Conservation (phyloP, 2,797 vertebrate genomes). For the Danio kyathit region DNA sequence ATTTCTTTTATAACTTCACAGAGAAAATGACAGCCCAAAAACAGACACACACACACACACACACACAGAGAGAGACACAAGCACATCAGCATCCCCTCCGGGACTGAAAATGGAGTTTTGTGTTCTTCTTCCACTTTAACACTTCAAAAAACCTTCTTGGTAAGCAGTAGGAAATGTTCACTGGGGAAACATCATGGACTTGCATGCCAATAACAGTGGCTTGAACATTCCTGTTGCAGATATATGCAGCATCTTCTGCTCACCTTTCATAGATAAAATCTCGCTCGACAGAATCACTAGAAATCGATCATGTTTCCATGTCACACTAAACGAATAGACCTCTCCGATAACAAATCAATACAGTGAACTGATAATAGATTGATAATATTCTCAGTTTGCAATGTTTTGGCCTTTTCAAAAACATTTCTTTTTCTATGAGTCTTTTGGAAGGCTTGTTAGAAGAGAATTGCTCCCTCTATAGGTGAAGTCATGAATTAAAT, state of each 20-base stretch:
- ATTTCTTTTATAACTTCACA: constrained; percentile 58
- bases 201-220: constrained; percentile 37
- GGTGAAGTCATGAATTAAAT: constrained; percentile 46
- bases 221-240: constrained; percentile 10
- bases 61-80: too few species aligned
- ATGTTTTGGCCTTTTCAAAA: background rate
- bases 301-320: constrained; percentile 73
- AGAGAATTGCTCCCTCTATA: constrained; percentile 63
- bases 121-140: constrained; percentile 40
- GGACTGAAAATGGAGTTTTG: constrained; percentile 39
- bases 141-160: constrained; percentile 22
- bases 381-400: constrained; percentile 57
- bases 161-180: constrained; percentile 3
- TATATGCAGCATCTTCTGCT: constrained; percentile 31
- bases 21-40: background rate
- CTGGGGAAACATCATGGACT: background rate
- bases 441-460: background rate
- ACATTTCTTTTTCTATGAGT: constrained; percentile 19
- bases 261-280: constrained; percentile 11
- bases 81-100: constrained; percentile 17
- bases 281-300: background rate
- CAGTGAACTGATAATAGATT: constrained; percentile 71
- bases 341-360: constrained; percentile 71
- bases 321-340: constrained; percentile 65
- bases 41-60: too few species aligned